These are phyloP conservation scores for Macrotrachela quadricornifera DNA, from an alignment of 1,140 invertebrate species.

Conservation along the genomic window DNA sequence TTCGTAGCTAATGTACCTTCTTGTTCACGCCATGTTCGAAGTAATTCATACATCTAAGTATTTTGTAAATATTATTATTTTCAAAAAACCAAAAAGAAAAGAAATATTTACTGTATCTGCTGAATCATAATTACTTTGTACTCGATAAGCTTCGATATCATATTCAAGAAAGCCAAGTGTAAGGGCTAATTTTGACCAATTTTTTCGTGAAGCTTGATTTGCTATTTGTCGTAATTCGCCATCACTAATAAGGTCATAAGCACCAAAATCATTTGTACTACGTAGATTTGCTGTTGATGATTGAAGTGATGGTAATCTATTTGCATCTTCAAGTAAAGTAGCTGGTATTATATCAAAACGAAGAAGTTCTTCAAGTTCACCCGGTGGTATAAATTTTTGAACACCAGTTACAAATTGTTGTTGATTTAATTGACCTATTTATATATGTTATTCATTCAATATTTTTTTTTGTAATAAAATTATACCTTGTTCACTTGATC, in stretches of 20 bases:
- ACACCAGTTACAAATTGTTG: constrained; percentile 1
- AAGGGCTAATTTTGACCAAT: constrained; percentile 2
- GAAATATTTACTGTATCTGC: neutral
- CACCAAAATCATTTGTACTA: neutral
- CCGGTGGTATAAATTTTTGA: neutral
- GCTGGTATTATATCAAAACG: constrained; percentile 1
- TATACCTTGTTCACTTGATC: neutral
- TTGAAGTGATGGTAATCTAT: neutral
- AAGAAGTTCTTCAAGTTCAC: neutral
- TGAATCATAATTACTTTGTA: neutral
- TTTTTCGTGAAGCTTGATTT: neutral
- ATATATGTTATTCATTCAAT: no score
- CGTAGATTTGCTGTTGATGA: neutral
- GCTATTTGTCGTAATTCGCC: no score
- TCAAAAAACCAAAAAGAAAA: no score
- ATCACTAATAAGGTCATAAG: neutral
- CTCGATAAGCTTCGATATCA: neutral
- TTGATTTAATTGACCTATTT: neutral
- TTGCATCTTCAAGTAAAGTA: neutral
- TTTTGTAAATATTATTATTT: neutral
- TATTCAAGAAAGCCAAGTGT: neutral
- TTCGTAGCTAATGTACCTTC: constrained; percentile 1
- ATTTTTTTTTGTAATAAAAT: no score
- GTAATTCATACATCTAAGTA: neutral
- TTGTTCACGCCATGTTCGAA: constrained; percentile 4